phyloP scores from a whole-genome alignment of 2,113 vertebrate genomes.

The Carollia perspicillata region DNA sequence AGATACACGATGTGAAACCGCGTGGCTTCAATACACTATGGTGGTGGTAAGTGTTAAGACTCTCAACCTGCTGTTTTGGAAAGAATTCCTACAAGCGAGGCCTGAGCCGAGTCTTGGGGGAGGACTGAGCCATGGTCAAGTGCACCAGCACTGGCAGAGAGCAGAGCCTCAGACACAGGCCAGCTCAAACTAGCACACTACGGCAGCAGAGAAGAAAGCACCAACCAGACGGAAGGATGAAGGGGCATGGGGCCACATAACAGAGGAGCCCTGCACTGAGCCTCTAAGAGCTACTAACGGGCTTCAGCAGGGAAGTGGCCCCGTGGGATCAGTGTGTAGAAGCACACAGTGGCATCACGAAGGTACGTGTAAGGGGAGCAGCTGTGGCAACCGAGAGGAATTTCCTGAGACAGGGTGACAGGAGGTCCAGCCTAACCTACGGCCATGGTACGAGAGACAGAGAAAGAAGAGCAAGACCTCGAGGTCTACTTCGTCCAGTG shows the following conservation, averaged over 20 bases:
- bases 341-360: rapidly evolving
- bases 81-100: background rate
- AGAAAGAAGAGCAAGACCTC: background rate
- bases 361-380: rapidly evolving
- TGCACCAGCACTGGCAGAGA: background rate
- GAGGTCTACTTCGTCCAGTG: background rate
- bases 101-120: background rate
- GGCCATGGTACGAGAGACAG: background rate
- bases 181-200: rapidly evolving
- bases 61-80: background rate
- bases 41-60: background rate
- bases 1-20: background rate
- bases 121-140: background rate
- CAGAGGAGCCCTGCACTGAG: background rate
- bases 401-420: background rate
- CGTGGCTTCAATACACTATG: rapidly evolving
- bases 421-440: background rate
- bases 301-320: background rate
- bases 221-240: too few species aligned
- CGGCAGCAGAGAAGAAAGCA: background rate
- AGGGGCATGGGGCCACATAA: rapidly evolving
- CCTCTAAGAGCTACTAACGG: background rate
- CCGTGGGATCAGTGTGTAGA: background rate
- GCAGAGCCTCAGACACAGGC: background rate
- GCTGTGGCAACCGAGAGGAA: background rate